A percentile compares a stretch with the other conserved stretches of the same genome.
These are phyloP conservation scores for Otolemur garnettii DNA, from an alignment of 2,113 vertebrate genomes.

Conservation along the genomic window DNA sequence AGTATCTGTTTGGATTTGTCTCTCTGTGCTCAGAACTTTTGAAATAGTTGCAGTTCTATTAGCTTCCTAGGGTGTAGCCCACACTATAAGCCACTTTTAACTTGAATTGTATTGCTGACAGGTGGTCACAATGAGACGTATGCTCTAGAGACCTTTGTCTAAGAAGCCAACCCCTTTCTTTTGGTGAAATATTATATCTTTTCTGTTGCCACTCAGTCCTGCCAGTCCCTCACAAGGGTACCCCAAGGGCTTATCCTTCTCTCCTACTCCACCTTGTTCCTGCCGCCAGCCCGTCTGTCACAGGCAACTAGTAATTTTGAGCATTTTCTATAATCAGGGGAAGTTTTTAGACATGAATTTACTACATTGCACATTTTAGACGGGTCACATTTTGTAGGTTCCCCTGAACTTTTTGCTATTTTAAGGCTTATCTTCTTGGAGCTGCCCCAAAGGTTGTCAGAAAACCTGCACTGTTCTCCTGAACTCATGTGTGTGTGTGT, in stretches of 20 bases:
- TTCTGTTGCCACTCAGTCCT: not conserved
- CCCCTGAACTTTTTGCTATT: not conserved
- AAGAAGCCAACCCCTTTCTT: not conserved
- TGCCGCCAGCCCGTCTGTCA: not conserved
- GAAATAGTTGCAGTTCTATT: not conserved
- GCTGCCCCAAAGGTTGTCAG: not conserved
- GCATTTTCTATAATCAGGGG: not conserved
- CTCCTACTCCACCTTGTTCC: not conserved
- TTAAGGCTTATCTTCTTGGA: slow-evolving; percentile 43
- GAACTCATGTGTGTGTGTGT: not conserved
- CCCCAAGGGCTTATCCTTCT: not conserved
- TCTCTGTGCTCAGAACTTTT: slow-evolving; percentile 48
- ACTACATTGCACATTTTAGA: not conserved
- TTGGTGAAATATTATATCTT: not conserved
- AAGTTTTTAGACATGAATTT: slow-evolving; percentile 32
- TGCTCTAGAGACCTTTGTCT: not conserved
- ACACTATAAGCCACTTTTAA: not conserved
- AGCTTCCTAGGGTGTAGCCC: not conserved
- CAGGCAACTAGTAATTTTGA: not conserved
- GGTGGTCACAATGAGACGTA: not conserved
- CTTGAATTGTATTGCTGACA: not conserved
- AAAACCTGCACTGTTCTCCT: not conserved
- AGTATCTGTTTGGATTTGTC: not conserved
- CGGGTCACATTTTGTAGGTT: not conserved
- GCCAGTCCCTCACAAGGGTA: not conserved